Evolutionary conservation across 2,888 invertebrate species (phyloP).

Genomic region (Autographa pulchrina): DNA sequence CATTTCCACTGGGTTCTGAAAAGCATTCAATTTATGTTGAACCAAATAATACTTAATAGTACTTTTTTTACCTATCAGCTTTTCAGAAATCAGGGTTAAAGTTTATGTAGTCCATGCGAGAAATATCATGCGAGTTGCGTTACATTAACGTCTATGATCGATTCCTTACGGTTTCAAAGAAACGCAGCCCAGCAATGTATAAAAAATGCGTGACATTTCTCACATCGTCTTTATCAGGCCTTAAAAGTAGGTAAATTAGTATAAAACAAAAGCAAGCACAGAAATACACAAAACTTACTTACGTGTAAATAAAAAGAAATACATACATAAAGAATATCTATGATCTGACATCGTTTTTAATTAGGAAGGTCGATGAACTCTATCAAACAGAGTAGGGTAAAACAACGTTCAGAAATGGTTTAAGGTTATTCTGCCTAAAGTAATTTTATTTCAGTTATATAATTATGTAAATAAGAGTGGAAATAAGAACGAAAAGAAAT

Average conservation of each 20-base stretch:
- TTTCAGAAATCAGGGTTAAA: not conserved
- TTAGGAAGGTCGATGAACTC: not conserved
- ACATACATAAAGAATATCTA: not conserved
- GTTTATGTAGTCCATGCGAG: too few species aligned
- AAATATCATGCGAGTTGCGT: too few species aligned
- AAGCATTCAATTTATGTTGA: too few species aligned
- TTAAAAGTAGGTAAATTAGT: slow-evolving; percentile 15
- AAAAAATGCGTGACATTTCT: too few species aligned
- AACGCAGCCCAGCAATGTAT: too few species aligned
- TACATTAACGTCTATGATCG: too few species aligned
- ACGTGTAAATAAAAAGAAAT: slow-evolving; percentile 36
- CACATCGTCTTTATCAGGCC: too few species aligned
- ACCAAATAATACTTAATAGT: too few species aligned
- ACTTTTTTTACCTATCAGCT: too few species aligned
- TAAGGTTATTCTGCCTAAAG: not conserved
- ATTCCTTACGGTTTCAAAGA: too few species aligned
- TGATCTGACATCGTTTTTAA: not conserved
- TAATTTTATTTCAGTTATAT: not conserved
- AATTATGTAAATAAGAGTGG: not conserved
- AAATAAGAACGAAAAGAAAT: not conserved
- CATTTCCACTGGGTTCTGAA: too few species aligned
- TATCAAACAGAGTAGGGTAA: not conserved
- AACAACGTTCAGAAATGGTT: not conserved
- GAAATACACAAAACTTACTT: slow-evolving; percentile 46
- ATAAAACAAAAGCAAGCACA: slow-evolving; percentile 38